Conservation (phyloP, 2,797 vertebrate genomes). For the Coracias cyanogaster region DNA sequence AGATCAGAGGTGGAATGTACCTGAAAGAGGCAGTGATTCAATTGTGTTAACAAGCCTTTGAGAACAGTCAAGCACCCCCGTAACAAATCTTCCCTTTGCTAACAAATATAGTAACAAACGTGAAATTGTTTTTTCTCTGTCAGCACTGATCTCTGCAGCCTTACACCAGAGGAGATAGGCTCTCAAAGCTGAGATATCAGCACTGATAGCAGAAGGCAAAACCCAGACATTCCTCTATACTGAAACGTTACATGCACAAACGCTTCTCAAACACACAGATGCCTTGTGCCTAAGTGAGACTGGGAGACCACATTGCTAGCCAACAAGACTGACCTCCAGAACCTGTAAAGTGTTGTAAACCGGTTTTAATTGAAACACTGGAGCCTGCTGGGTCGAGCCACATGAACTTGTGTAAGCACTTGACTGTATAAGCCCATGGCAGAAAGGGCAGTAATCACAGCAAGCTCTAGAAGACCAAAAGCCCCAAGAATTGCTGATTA, state of each 20-base stretch:
- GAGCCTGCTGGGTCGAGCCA: background rate
- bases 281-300: background rate
- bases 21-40: slow-evolving; percentile 73
- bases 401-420: background rate
- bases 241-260: background rate
- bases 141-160: background rate
- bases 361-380: slow-evolving; percentile 15
- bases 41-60: background rate
- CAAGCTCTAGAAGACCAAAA: background rate
- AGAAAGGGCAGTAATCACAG: background rate
- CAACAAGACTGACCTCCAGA: slow-evolving; percentile 21
- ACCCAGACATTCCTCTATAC: background rate
- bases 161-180: background rate
- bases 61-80: background rate
- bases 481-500: background rate
- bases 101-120: background rate
- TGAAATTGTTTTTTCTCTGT: background rate
- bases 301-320: background rate
- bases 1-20: slow-evolving; percentile 94
- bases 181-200: background rate
- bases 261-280: background rate
- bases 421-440: background rate
- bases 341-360: background rate
- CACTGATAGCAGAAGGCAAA: background rate
- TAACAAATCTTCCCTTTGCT: background rate